Base-by-base conservation (phyloP, 2,797 vertebrate genomes). In the Lagocephalus sceleratus region DNA sequence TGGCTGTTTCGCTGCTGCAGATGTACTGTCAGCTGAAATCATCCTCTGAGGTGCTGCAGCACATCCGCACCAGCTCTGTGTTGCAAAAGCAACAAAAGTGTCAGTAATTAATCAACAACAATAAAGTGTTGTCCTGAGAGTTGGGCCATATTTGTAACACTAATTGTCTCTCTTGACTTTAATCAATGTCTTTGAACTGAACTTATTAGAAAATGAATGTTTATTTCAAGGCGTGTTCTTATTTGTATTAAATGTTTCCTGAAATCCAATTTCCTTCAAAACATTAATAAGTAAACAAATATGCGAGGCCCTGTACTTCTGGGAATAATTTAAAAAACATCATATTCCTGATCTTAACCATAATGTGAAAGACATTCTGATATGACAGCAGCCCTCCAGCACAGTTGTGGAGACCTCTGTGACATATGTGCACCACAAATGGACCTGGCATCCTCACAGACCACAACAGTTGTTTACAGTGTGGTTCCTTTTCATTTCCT, bases 11-110 rank as follows among this genome's bases (percentile, higher is more conserved):
- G 23, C 57, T n/a, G 66, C 46, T 54, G 72, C 74, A 82, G 66
- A 80, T 64, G 73, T 62, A 71, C 73, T 85, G 79, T 82, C 85
- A 68, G 62, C 51, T 77, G 73, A 54, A 73, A 85, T 85, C 77
- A 82, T 66, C 77, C 64, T 79, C 77, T 54, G 35, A 66, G 55
- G 52, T 60, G 22, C 47, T 21, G 44, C 43, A 29, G 65, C 19
- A 40, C 50, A 51, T 55, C 60, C 35, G 17, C 1, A 19, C 21
- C 22, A 39, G 48, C 63, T 64, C 59, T 73, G 60, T 40, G 35
- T 46, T 42, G 38, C 54, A 51, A 25, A 64, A 42, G n/a, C 46
- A 60, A 59, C n/a, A 48, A 57, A 57, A 25, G 57, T 63, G 40
- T 53, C n/a, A 58, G 48, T 56, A 48, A 66, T 67, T 57, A 21